These are phyloP conservation scores for Diphyllodes magnificus DNA, from an alignment of 2,113 vertebrate species.

Conservation along the genomic window DNA sequence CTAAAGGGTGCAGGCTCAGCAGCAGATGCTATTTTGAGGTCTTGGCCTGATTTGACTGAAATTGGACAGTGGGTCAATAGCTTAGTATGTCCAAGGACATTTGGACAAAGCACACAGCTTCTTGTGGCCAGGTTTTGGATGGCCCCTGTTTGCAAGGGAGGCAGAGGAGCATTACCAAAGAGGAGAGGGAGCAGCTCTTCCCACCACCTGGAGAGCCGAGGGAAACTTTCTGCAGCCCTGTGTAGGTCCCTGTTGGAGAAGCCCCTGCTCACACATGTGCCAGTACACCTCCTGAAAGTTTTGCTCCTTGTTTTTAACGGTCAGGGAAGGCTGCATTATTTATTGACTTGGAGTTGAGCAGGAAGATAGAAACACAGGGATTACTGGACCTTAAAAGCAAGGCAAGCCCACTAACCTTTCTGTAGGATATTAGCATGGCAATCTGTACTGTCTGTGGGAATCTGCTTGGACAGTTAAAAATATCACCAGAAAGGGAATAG, in stretches of 20 bases:
- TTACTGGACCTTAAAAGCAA: not conserved
- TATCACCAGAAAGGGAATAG: not conserved
- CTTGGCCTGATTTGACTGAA: not conserved
- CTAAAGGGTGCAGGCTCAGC: not conserved
- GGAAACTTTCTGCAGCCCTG: not conserved
- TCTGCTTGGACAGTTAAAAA: slow-evolving; percentile 10
- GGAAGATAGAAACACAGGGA: not conserved
- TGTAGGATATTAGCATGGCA: not conserved
- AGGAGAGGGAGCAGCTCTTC: not conserved
- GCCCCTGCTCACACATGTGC: not conserved
- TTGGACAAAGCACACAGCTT: not conserved
- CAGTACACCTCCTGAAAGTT: not conserved
- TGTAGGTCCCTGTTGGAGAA: not conserved
- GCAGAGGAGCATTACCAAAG: not conserved
- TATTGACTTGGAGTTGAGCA: not conserved
- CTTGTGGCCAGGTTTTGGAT: not conserved
- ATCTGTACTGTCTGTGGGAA: not conserved
- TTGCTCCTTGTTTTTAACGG: not conserved
- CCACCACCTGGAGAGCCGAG: not conserved
- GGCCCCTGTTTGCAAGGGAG: not conserved
- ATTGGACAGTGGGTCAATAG: not conserved
- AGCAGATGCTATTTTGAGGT: not conserved
- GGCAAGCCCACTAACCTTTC: not conserved
- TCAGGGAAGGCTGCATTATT: not conserved
- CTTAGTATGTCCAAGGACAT: not conserved